Base-by-base conservation (phyloP, 2,888 invertebrate genomes). In the Cactoblastis cactorum region DNA sequence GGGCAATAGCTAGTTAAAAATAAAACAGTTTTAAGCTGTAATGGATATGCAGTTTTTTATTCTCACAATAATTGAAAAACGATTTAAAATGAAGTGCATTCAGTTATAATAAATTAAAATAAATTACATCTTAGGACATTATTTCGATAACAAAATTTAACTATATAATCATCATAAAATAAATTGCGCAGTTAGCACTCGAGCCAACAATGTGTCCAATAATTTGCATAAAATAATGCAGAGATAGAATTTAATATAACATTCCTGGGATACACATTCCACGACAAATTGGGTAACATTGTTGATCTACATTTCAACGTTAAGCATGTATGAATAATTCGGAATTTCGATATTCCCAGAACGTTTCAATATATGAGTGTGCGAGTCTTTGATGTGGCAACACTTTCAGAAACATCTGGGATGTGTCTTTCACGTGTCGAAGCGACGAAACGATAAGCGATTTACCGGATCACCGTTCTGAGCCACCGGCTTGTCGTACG, bases 381-480 rank as follows among this genome's bases (percentile, higher is more conserved):
- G 52, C 63, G 60, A 53, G 63, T 61, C 72, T 79, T 80, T 79
- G 77, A 80, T 77, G 77, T 80, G 71, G 70, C 67, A 72, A 72
- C 71, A 71, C 67, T 73, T 67, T 62, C 61, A 55, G 65, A 59
- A 73, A 63, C 79, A 74, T 83, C 83, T 84, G 84, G 74, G 52
- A 68, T 71, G 59, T 70, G 74, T 83, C 77, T 69, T 57, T 77
- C 76, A 72, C 64, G 67, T 73, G 76, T 77, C 74, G 74, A 77
- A 69, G 69, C 67, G 65, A 74, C 69, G 68, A 71, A 71, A 71
- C 72, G 70, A 74, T 77, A 67, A 67, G 62, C 62, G 72, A 71
- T 74, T 77, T 77, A 69, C 58, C 63, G 71, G 74, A 79, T 80
- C 77, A 80, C 64, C 59, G 69, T 66, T 67, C 61, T 67, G 66